These are phyloP conservation scores for Noctua fimbriata DNA, from an alignment of 2,888 invertebrate genomes.

Conservation along the genomic window DNA sequence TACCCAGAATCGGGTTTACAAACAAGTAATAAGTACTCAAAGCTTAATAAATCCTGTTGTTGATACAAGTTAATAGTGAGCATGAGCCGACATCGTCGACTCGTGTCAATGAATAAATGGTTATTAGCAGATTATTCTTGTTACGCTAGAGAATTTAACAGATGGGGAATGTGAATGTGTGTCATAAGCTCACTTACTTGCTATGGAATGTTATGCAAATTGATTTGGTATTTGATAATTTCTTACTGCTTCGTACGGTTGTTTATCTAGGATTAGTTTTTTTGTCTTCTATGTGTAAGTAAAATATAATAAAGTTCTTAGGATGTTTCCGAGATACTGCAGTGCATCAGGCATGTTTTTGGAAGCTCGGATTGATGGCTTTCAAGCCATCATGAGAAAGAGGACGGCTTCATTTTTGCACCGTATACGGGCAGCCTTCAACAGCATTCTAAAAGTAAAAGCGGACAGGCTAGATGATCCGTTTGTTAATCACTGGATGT, in stretches of 20 bases:
- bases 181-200: neutral
- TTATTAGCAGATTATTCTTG: neutral
- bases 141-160: constrained; percentile 2
- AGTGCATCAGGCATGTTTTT: neutral
- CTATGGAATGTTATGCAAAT: neutral
- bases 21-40: neutral
- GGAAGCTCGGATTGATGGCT: neutral
- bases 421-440: neutral
- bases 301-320: too few relatives aligned
- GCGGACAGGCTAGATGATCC: neutral
- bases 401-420: neutral
- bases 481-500: neutral
- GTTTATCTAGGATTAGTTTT: neutral
- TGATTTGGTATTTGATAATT: neutral
- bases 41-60: neutral
- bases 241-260: too few relatives aligned
- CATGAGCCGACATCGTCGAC: neutral
- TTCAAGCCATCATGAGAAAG: neutral
- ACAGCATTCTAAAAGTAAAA: neutral
- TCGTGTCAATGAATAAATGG: constrained; percentile 6
- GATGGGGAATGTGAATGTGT: neutral
- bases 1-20: neutral
- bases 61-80: neutral
- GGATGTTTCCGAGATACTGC: too few relatives aligned
- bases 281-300: neutral